Evolutionary conservation across 1,140 invertebrate genomes (phyloP), one percentile per base, ranked within the genome.

Genomic region (Pissodes strobi): DNA sequence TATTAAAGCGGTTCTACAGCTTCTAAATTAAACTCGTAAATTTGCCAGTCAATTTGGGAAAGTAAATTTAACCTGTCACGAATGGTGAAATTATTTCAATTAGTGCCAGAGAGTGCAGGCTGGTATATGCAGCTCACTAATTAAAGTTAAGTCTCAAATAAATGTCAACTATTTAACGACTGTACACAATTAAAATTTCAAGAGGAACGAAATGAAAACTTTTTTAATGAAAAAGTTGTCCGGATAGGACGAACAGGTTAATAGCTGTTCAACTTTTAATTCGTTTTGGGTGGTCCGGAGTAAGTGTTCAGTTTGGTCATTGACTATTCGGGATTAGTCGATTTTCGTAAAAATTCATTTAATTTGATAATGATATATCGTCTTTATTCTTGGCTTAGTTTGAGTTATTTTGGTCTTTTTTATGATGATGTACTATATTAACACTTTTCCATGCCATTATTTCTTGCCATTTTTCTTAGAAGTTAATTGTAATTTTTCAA

Each of bases 31-130:
- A 66, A 66, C 53, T 60, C 56, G 49, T 66, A 66, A 57, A 66
- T 66, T 66, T 57, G 57, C 64, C 23, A 66, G 64, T 66, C 66
- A 68, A 68, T 68, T 65, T 39, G 25, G 45, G 62, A 59, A 61
- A 68, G 55, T 60, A 64, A 68, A 64, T 65, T 69, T 52, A 60
- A 55, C 68, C 68, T 69, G 68, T 69, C 68, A 67, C 57, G 53
- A 67, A 58, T 67, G 59, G 64, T 45, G 63, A 64, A 69, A 69
- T 67, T 67, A 67, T 69, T 69, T 69, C 68, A 69, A 69, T 69
- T 69, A 69, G 68, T 60, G 65, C 66, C 62, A 41, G 53, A 56
- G 41, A 69, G 59, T 69, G 68, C 68, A 69, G 61, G 34, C 56
- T 52, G 66, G 62, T 68, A 63, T 66, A 69, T 69, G 67, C 67